These are phyloP conservation scores for Entosphenus tridentatus DNA, from an alignment of 2,113 vertebrate genomes.

Conservation along the genomic window DNA sequence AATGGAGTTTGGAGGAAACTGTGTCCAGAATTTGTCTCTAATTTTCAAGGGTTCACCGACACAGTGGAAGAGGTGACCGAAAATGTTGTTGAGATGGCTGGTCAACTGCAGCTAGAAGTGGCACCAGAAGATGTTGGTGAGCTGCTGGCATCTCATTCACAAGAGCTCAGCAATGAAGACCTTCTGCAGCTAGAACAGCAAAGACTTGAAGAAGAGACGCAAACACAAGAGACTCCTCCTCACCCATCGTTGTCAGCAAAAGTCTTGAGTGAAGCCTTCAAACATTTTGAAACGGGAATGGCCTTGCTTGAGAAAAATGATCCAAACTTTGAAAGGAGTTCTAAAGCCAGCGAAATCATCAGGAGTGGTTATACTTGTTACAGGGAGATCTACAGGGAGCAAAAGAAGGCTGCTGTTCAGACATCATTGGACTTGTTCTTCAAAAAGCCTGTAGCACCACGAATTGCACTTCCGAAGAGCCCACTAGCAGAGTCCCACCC, in stretches of 20 bases:
- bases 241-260: not conserved
- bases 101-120: conserved; percentile 1
- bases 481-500: no score
- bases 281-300: not conserved
- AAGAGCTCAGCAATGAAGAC: not conserved
- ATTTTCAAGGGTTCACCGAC: not conserved
- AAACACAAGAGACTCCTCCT: not conserved
- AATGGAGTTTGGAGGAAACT: not conserved
- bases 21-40: not conserved
- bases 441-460: not conserved
- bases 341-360: not conserved
- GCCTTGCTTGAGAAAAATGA: not conserved
- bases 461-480: no score
- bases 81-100: not conserved
- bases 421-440: not conserved
- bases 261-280: not conserved
- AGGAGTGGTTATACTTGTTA: not conserved
- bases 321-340: not conserved
- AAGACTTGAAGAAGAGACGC: not conserved
- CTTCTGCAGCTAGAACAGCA: not conserved
- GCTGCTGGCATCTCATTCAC: not conserved
- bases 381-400: not conserved
- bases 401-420: not conserved
- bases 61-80: not conserved
- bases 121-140: not conserved